A percentile compares a stretch with the other conserved stretches of the same genome.
These are phyloP conservation scores for Scyliorhinus canicula DNA, from an alignment of 2,797 vertebrate species.

Conservation along the genomic window DNA sequence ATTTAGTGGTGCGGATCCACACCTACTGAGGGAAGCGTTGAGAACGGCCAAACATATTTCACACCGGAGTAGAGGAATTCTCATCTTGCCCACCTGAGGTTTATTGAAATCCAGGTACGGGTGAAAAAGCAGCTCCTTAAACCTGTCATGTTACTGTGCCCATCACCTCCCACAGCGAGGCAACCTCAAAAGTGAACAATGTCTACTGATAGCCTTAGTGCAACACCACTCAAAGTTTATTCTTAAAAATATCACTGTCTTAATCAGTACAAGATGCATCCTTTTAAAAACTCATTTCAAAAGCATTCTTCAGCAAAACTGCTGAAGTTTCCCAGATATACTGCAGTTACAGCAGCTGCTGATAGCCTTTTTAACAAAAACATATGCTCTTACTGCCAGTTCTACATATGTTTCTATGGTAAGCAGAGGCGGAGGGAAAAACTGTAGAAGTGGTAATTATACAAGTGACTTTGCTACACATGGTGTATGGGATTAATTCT, in stretches of 20 bases:
- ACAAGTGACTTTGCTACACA: not conserved
- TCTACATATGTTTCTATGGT: not conserved
- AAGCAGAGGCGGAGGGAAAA: not conserved
- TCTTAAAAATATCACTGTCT: conserved; percentile 2
- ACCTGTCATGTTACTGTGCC: not conserved
- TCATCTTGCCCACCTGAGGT: not conserved
- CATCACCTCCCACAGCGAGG: not conserved
- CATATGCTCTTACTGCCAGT: not conserved
- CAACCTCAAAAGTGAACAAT: not conserved
- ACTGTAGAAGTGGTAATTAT: not conserved
- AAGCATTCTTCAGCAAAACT: not conserved
- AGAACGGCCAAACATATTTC: not conserved
- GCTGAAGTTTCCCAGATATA: not conserved
- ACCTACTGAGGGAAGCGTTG: not conserved
- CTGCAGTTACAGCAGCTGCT: not conserved
- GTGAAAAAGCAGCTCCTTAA: not conserved
- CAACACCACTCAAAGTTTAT: not conserved
- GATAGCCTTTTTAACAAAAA: not conserved
- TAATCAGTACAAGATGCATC: conserved; percentile 7
- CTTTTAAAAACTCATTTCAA: conserved; percentile 16
- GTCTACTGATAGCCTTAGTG: not conserved
- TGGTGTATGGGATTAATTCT: not conserved
- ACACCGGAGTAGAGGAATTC: not conserved
- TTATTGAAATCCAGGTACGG: not conserved
- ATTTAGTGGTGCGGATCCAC: not conserved